A percentile compares a stretch with the other conserved stretches of the same genome.
Conservation (phyloP, 2,797 vertebrate species). For the Sebastes paucispinis region DNA sequence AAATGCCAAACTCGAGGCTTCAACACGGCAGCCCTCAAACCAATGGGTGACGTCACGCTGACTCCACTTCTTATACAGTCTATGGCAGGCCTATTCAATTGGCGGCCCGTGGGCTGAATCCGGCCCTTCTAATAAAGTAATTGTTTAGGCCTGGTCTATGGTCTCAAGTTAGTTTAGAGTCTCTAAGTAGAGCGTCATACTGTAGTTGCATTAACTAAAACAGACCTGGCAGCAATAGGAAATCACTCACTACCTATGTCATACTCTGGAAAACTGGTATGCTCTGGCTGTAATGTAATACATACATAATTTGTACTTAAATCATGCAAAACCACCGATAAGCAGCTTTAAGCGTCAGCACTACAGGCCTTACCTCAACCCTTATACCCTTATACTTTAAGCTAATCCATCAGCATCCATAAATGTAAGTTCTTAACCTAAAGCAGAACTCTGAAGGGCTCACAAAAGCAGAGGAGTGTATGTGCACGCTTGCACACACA, state of each 20-base stretch:
- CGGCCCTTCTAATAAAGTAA: too few species aligned
- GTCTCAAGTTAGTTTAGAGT: background rate
- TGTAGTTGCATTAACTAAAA: background rate
- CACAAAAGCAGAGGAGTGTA: background rate
- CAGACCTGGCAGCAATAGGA: background rate
- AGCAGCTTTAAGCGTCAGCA: slow-evolving; percentile 26
- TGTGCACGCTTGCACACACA: background rate
- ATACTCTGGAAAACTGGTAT: slow-evolving; percentile 7
- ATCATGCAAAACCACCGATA: slow-evolving; percentile 35
- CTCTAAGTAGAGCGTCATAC: background rate
- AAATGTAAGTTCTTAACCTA: slow-evolving; percentile 22
- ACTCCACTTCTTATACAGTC: background rate
- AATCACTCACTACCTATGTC: slow-evolving; percentile 6
- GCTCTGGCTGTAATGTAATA: slow-evolving; percentile 25
- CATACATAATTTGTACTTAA: slow-evolving; percentile 18
- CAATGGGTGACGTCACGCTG: background rate
- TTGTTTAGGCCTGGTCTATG: too few species aligned
- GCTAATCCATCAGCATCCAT: slow-evolving; percentile 37
- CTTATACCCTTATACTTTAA: slow-evolving; percentile 4
- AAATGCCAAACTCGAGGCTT: background rate
- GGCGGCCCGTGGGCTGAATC: background rate
- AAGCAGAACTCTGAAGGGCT: slow-evolving; percentile 6
- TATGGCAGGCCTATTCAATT: too few species aligned
- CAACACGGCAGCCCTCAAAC: background rate
- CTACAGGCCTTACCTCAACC: slow-evolving; percentile 7